Conservation (phyloP, 2,888 invertebrate species). For the Malachius bipustulatus region DNA sequence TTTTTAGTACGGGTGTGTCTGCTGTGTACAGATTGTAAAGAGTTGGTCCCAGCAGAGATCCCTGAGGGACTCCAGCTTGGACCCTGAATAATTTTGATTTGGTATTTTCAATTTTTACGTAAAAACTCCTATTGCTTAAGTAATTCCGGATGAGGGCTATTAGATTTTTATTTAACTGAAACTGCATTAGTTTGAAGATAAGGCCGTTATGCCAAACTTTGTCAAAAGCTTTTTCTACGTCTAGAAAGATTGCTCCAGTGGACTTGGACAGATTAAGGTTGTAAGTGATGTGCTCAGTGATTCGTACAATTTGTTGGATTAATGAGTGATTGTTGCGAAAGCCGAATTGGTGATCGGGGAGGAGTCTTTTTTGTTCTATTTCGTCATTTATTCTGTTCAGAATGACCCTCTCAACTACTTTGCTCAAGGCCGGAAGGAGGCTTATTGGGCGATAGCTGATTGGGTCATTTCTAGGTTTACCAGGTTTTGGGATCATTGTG, state of each 20-base stretch:
- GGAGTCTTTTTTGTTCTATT: constrained; percentile 13
- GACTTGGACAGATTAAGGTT: background rate
- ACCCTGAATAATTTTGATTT: constrained; percentile 11
- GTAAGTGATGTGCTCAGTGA: constrained; percentile 17
- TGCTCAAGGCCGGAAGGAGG: too few relatives aligned
- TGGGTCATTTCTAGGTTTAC: constrained; percentile 15
- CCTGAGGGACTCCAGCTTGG: constrained; percentile 19
- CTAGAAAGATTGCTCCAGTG: constrained; percentile 15
- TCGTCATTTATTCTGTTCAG: constrained; percentile 20
- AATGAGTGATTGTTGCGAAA: constrained; percentile 23
- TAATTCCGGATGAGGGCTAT: constrained; percentile 14
- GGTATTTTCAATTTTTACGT: constrained; percentile 11
- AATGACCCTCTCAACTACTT: too few relatives aligned
- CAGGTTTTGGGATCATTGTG: constrained; percentile 19
- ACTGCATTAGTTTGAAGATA: constrained; percentile 16
- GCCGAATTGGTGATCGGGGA: constrained; percentile 20
- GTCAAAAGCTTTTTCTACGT: too few relatives aligned
- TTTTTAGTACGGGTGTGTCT: constrained; percentile 12
- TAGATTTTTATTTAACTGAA: constrained; percentile 10
- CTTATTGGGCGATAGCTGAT: constrained; percentile 21
- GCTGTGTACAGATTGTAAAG: constrained; percentile 15
- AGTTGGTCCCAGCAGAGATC: constrained; percentile 15
- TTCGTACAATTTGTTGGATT: constrained; percentile 19
- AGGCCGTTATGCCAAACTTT: too few relatives aligned
- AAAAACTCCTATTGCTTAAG: constrained; percentile 14